Evolutionary conservation across 2,113 vertebrate genomes (phyloP), one percentile per base, ranked within the genome.

Genomic region (Alouatta palliata): DNA sequence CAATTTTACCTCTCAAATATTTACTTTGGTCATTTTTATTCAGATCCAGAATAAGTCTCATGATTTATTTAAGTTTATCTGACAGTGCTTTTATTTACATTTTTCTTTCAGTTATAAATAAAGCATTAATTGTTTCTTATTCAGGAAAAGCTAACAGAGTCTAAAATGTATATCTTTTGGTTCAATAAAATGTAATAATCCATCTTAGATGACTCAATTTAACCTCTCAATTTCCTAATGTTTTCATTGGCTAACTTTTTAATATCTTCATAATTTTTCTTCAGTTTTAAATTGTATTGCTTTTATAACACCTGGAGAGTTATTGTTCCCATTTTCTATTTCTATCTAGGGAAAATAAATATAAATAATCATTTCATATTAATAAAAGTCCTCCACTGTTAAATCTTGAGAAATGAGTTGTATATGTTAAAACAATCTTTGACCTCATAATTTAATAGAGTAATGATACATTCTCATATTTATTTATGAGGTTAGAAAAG

Each of bases 401-500:
- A 64, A 70, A 54, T 91, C n/a, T 95, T 97, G 43, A 90, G 49
- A 95, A 95, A 85, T 73, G 8, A 80, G 11, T 56, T 73, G 23
- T 76, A 11, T 43, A 21, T 86, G 9, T 68, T 79, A 66, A 58
- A 97, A 83, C 73, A 14, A 68, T 49, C 11, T 75, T 47, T 75
- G 4, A 66, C 11, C 35, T 84, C 47, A 16, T 9, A 80, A 47
- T 47, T 94, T 20, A 61, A 47, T 37, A 54, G 40, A 68, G 16
- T 81, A 91, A 75, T 13, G 19, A 30, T 40, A 75, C 66, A n/a
- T 91, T 87, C n/a, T 43, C 64, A 6, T 84, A 64, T 93, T 80
- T 68, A 95, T 8, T 85, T 94, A 66, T 32, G 40, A 16, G 25
- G 14, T 80, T 87, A 79, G 14, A 13, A 79, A 93, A 61, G n/a